Conservation (phyloP, 2,888 invertebrate species). For the Cheilosia vulpina region DNA sequence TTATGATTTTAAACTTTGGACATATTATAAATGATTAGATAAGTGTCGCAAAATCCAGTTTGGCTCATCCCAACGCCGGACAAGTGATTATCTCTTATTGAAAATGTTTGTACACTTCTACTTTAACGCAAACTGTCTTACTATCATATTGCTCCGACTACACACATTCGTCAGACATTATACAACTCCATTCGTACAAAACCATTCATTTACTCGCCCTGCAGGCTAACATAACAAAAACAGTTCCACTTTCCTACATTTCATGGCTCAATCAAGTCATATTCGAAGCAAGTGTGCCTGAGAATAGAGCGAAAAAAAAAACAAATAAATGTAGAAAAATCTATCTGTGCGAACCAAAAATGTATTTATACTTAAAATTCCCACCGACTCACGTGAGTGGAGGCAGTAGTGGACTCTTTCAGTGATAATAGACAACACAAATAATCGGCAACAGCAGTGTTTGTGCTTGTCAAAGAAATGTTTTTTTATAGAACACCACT, state of each 20-base stretch:
- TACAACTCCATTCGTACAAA: not conserved
- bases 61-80: too few relatives aligned
- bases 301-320: not conserved
- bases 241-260: not conserved
- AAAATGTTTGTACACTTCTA: too few relatives aligned
- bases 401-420: constrained; percentile 1
- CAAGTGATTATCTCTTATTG: too few relatives aligned
- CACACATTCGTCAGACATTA: too few relatives aligned
- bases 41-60: too few relatives aligned
- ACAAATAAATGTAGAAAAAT: not conserved
- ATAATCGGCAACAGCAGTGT: not conserved
- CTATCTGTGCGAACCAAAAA: not conserved
- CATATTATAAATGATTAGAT: too few relatives aligned
- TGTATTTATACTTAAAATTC: constrained; percentile 19
- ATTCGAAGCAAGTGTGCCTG: not conserved
- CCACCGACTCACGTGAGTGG: constrained; percentile 17
- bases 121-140: too few relatives aligned
- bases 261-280: constrained; percentile 14
- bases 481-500: not conserved
- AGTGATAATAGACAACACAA: constrained; percentile 22
- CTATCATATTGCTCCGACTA: too few relatives aligned
- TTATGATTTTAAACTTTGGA: too few relatives aligned
- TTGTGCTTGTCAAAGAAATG: constrained; percentile 8
- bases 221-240: not conserved
- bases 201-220: not conserved